phyloP scores from a whole-genome alignment of 1,140 invertebrate species.

The Saccostrea cuccullata region DNA sequence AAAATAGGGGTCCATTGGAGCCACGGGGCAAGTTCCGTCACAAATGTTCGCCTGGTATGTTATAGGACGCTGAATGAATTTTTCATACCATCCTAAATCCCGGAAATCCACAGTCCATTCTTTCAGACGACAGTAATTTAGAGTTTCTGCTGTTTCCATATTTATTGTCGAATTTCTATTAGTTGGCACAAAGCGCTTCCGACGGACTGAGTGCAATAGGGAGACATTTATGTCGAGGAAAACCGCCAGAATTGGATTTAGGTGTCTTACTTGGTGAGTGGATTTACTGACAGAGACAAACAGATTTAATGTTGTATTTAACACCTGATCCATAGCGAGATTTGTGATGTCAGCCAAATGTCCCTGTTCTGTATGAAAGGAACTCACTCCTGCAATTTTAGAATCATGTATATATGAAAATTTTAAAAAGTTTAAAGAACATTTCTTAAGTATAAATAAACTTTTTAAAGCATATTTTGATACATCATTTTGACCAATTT shows the following conservation, averaged over 20 bases:
- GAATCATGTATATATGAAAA: background rate
- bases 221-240: background rate
- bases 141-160: background rate
- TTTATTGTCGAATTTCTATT: background rate
- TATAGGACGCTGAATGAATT: background rate
- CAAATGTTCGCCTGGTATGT: background rate
- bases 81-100: background rate
- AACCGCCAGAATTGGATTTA: background rate
- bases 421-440: background rate
- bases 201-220: background rate
- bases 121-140: background rate
- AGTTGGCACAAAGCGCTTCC: background rate
- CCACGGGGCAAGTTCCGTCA: background rate
- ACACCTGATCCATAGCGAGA: background rate
- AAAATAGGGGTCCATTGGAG: background rate
- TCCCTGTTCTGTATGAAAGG: background rate
- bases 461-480: background rate
- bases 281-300: background rate
- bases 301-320: background rate
- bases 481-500: background rate
- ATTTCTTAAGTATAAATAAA: background rate
- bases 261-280: background rate
- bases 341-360: background rate
- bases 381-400: background rate
- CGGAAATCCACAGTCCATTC: background rate